Evolutionary conservation across 2,113 vertebrate species (phyloP).

Genomic region (Strigops habroptila): DNA sequence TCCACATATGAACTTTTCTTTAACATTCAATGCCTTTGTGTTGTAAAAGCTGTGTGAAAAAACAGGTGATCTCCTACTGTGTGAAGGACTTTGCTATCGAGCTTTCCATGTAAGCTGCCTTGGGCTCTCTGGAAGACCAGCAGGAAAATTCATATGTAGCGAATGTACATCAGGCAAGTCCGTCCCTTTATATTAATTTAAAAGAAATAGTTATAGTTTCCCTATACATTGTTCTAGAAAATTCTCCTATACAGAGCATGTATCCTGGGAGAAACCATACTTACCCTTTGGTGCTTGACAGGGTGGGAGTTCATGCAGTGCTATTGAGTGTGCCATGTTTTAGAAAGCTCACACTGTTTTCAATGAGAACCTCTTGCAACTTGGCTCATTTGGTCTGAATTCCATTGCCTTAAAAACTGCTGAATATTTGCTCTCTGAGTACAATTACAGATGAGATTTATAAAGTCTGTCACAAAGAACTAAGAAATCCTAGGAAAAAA

Average conservation of each 20-base stretch:
- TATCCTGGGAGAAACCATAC: neutral
- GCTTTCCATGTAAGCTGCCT: conserved; percentile 90
- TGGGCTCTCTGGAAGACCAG: conserved; percentile 76
- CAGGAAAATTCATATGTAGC: conserved; percentile 85
- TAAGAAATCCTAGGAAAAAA: neutral
- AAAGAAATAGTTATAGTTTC: neutral
- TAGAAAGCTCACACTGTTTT: neutral
- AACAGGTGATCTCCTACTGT: conserved; percentile 86
- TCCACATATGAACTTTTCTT: conserved; percentile 22
- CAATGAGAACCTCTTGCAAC: neutral
- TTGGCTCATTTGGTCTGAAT: neutral
- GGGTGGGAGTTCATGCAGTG: neutral
- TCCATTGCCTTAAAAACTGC: neutral
- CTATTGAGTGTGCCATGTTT: neutral
- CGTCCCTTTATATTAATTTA: conserved; percentile 20
- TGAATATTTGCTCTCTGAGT: neutral
- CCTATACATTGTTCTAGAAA: neutral
- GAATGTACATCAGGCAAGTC: conserved; percentile 89
- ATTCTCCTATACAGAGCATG: neutral
- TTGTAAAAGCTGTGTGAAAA: conserved; percentile 87
- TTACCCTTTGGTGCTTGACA: neutral
- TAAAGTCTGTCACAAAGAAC: neutral
- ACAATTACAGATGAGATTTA: neutral
- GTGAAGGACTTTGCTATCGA: conserved; percentile 90
- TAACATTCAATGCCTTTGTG: conserved; percentile 58